Evolutionary conservation across 2,888 invertebrate genomes (phyloP).

Genomic region (Anoncus sp.): DNA sequence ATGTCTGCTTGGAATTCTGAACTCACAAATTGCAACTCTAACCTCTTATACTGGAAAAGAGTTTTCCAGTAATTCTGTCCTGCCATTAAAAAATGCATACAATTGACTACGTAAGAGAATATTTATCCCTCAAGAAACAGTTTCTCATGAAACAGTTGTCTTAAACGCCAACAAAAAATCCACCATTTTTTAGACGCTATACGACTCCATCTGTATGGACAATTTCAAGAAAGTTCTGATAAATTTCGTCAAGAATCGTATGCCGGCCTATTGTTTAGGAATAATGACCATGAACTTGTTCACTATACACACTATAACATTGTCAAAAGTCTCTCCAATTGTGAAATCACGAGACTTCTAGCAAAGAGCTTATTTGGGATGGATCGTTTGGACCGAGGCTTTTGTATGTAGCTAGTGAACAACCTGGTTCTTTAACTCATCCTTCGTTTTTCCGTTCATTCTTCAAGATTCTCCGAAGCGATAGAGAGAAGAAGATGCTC

Average conservation of each 20-base stretch:
- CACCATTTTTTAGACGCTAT: background rate
- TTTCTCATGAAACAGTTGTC: background rate
- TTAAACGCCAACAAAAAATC: background rate
- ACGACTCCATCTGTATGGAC: no score
- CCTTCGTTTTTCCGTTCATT: conserved; percentile 7
- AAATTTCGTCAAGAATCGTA: no score
- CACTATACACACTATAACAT: background rate
- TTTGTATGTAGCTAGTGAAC: conserved; percentile 1
- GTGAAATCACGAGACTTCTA: background rate
- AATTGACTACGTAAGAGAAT: no score
- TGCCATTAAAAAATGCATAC: no score
- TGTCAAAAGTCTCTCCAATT: background rate
- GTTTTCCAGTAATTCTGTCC: no score
- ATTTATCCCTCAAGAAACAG: background rate
- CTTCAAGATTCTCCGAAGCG: conserved; percentile 23
- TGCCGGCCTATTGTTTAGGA: no score
- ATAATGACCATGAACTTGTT: background rate
- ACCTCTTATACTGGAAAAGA: no score
- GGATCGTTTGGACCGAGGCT: conserved; percentile 4
- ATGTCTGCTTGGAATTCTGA: background rate
- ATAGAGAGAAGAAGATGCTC: conserved; percentile 26
- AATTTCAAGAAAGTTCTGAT: no score
- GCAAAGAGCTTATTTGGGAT: background rate
- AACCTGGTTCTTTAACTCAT: conserved; percentile 8
- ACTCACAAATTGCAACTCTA: background rate